Percentiles rank a stretch among this genome's conserved stretches.
Conservation (phyloP, 2,888 invertebrate species). For the Lasiommata megera region DNA sequence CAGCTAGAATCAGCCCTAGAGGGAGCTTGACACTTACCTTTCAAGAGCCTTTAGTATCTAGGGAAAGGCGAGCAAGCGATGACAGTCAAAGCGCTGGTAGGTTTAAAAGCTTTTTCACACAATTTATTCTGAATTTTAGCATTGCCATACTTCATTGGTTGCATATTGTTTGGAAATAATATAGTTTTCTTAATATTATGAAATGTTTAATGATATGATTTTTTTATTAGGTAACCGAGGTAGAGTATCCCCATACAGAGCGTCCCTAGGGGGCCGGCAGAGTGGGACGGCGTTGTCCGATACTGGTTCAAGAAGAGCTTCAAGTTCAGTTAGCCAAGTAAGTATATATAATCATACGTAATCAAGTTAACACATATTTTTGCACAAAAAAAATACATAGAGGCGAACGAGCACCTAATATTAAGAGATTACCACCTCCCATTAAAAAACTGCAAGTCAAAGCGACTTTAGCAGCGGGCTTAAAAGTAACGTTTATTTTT, state of each 20-base stretch:
- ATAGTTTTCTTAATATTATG: too few species aligned
- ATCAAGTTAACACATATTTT: too few species aligned
- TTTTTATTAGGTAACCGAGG: conserved; percentile 50
- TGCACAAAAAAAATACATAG: too few species aligned
- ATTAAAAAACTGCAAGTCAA: too few species aligned
- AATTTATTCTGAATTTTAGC: too few species aligned
- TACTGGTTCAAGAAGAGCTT: conserved; percentile 84
- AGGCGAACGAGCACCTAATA: too few species aligned
- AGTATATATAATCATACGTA: conserved; percentile 20
- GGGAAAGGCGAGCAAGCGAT: conserved; percentile 81
- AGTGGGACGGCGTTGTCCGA: conserved; percentile 75
- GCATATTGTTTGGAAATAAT: too few species aligned
- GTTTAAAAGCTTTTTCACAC: conserved; percentile 13
- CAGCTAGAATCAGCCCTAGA: conserved; percentile 75
- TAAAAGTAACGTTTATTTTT: too few species aligned
- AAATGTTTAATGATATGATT: too few species aligned
- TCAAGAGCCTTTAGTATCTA: conserved; percentile 80
- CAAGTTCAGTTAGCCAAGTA: conserved; percentile 88
- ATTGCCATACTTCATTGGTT: too few species aligned
- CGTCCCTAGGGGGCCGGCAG: conserved; percentile 70
- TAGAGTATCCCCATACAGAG: conserved; percentile 84
- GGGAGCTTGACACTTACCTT: conserved; percentile 83
- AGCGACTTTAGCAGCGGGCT: too few species aligned
- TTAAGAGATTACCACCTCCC: too few species aligned
- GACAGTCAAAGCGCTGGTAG: conserved; percentile 80